These are phyloP conservation scores for Papilio aristodemus DNA, from an alignment of 1,140 invertebrate species.

Conservation along the genomic window DNA sequence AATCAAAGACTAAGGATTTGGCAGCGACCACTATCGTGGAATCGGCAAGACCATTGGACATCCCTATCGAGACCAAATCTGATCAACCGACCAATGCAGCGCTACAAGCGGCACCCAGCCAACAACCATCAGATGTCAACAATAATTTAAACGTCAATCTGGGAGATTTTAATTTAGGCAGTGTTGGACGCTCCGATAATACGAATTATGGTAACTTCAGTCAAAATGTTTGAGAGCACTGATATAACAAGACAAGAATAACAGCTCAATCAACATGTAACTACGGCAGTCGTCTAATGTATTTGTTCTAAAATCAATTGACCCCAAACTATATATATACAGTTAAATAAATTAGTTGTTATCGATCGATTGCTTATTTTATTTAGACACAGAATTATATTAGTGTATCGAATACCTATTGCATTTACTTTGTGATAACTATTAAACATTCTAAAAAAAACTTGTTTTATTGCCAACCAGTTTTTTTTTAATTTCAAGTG, in stretches of 20 bases:
- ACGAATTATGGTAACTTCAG: slow-evolving; percentile 8
- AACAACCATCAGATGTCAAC: not conserved
- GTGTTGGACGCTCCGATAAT: slow-evolving; percentile 10
- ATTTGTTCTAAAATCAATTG: too few species aligned
- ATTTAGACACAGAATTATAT: not conserved
- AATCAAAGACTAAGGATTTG: slow-evolving; percentile 12
- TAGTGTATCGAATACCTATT: not conserved
- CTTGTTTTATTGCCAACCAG: too few species aligned
- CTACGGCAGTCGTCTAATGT: too few species aligned
- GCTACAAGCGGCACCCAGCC: not conserved
- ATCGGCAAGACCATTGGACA: slow-evolving; percentile 23
- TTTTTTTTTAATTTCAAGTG: not conserved
- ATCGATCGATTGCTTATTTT: too few species aligned
- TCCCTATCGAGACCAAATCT: slow-evolving; percentile 29
- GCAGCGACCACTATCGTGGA: slow-evolving; percentile 16
- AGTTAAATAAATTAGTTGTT: too few species aligned
- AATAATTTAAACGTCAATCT: slow-evolving; percentile 29
- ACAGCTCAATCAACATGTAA: too few species aligned
- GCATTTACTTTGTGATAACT: not conserved
- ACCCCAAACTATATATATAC: too few species aligned
- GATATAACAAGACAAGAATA: too few species aligned
- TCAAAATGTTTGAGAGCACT: not conserved
- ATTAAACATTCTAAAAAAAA: not conserved
- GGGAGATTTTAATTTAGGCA: slow-evolving; percentile 1
- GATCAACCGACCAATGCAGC: not conserved